Evolutionary conservation across 2,113 vertebrate species (phyloP).

Genomic region (Bubo bubo): DNA sequence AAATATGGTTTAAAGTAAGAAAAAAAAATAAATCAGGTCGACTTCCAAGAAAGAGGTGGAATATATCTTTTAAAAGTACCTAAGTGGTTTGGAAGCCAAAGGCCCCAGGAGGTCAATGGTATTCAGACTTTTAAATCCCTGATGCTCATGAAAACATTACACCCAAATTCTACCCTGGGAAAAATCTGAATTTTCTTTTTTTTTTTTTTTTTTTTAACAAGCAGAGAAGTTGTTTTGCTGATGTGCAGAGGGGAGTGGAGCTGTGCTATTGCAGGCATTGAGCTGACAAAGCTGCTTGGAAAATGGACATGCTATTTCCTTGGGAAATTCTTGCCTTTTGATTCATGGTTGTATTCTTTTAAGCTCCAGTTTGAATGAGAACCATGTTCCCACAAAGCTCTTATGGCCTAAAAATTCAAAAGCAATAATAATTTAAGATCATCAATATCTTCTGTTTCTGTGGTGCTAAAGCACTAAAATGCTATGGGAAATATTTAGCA

Average conservation of each 20-base stretch:
- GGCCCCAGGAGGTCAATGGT: not conserved
- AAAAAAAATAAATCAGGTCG: not conserved
- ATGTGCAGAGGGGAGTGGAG: not conserved
- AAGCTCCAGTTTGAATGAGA: not conserved
- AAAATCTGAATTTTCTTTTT: not conserved
- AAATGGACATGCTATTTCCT: not conserved
- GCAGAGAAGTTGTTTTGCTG: not conserved
- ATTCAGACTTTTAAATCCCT: constrained; percentile 3
- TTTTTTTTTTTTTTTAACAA: not conserved
- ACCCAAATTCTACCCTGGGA: not conserved
- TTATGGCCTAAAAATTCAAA: not conserved
- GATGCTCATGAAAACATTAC: not conserved
- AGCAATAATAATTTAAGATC: not conserved
- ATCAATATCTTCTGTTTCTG: not conserved
- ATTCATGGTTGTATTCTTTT: not conserved
- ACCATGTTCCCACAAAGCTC: not conserved
- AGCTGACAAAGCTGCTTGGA: not conserved
- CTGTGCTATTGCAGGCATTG: not conserved
- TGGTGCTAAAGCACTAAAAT: not conserved
- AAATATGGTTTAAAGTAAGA: not conserved
- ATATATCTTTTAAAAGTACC: not conserved
- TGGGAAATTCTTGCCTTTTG: not conserved
- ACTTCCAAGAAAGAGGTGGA: not conserved
- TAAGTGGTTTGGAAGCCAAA: constrained; percentile 19
- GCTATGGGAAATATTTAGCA: not conserved